Base-by-base conservation (phyloP, 2,113 vertebrate genomes). In the Jaculus jaculus region DNA sequence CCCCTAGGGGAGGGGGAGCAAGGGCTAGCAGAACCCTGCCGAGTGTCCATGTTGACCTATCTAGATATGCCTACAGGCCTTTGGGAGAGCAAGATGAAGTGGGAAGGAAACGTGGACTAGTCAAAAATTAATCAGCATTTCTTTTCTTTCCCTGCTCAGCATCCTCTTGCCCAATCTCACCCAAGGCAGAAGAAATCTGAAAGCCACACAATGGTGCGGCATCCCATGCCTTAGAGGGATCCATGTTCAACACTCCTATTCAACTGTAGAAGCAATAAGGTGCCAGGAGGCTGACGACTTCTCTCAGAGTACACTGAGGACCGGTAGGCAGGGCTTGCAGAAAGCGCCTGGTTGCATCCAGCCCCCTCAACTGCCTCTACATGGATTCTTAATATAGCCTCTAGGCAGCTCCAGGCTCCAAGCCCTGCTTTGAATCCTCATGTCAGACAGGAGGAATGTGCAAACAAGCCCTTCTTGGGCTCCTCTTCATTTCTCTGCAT, bases 171-270 rank as follows among this genome's bases (percentile, higher is more conserved):
- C n/a, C 21, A n/a, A 10, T 34, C 69, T 91, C 32, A 39, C 9
- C 28, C 69, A 71, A 15, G 69, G 26, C 20, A 51, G 28, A 68
- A 74, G 26, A 91, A 24, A 68, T 24, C 4, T 39, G 79, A 69
- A 94, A 21, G 1, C 21, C 83, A 66, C 5, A 30, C 26, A 39
- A 7, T 0, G 5, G 24, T 21, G 39, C 23, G 28, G 26, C 0
- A 65, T 1, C 42, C 24, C 23, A 16, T 21, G n/a, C 71, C 37
- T 0, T 17, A 7, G 39, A 66, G 32, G 42, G 0, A 23, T 30
- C 51, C 23, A 42, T 30, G n/a, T 23, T 71, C 77, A 75, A n/a
- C 21, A 11, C 7, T 68, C 11, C 51, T 21, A n/a, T 12, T 85
- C 65, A 28, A 37, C 65, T 54, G 30, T 12, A 5, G 34, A 86